Evolutionary conservation across 2,888 invertebrate species (phyloP), one percentile per base, ranked within the genome.

Genomic region (Hypselothyrea guttata): DNA sequence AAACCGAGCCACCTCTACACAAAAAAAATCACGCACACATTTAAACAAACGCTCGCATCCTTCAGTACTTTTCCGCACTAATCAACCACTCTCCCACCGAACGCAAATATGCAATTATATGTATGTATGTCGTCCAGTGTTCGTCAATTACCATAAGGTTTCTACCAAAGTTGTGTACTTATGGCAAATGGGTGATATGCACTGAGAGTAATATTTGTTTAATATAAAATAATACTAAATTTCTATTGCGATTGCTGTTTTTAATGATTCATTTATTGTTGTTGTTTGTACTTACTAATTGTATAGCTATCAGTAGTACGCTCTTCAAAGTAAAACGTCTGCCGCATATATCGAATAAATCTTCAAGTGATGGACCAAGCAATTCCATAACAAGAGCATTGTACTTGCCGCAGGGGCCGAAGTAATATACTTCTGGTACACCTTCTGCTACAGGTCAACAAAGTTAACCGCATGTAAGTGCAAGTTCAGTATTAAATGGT

Each of bases 361-460:
- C 99, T 93, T 99, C 99, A 88, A 99, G 93, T 91, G 98, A 98
- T 85, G 99, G 98, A 84, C 99, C 99, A 88, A 99, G 93, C 84
- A 99, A 93, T 92, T 99, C 99, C 97, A 99, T 97, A 88, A 99
- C 99, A 91, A 99, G 93, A 87, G 99, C 99, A 93, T 99, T 99
- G 94, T 98, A 99, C 93, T 98, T 98, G 90, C 98, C 98, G 92
- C 99, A 99, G 84, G 99, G 98, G 74, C 99, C 99, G 92, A 99
- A 99, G 93, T 99, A 99, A 93, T 98, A 98, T 87, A 99, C 98
- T 92, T 98, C 98, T 85, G 99, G 99, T 90, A 99, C 95, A 89
- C 99, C 99, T 92, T 98, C 98, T 94, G 93, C 92, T 89, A 88
- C 81, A 87, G 74, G 41, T 65, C 66, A 66, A 66, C 70, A 67